Percentiles rank a stretch among this genome's conserved stretches.
phyloP scores from a whole-genome alignment of 2,797 vertebrate species.

The Pseudochirops cupreus region DNA sequence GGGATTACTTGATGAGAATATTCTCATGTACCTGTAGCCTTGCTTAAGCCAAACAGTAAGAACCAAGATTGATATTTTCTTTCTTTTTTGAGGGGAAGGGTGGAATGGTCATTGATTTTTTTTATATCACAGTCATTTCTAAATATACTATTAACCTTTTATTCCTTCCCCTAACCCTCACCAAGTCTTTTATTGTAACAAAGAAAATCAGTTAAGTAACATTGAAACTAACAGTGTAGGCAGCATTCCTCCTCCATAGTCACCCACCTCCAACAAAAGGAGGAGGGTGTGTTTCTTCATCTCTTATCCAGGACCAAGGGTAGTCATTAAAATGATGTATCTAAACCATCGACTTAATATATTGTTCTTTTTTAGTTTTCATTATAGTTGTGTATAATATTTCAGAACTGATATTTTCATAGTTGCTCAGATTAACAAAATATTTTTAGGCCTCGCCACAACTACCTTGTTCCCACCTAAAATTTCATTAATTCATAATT shows the following conservation, averaged over 20 bases:
- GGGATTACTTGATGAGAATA: background rate
- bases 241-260: background rate
- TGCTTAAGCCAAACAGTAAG: background rate
- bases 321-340: background rate
- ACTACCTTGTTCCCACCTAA: background rate
- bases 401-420: background rate
- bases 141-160: background rate
- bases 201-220: background rate
- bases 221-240: background rate
- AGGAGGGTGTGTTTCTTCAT: background rate
- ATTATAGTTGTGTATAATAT: background rate
- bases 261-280: background rate
- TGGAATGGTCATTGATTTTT: background rate
- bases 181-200: background rate
- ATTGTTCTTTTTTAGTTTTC: background rate
- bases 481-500: background rate
- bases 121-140: background rate
- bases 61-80: background rate
- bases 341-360: background rate
- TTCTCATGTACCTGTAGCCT: background rate
- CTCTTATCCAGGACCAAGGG: background rate
- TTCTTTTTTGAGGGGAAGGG: background rate
- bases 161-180: background rate
- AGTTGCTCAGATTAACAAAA: background rate
- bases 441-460: background rate